Percentiles rank a stretch among this genome's conserved stretches.
These are phyloP conservation scores for Bunonema sp. DNA, from an alignment of 2,888 invertebrate species.

Conservation along the genomic window DNA sequence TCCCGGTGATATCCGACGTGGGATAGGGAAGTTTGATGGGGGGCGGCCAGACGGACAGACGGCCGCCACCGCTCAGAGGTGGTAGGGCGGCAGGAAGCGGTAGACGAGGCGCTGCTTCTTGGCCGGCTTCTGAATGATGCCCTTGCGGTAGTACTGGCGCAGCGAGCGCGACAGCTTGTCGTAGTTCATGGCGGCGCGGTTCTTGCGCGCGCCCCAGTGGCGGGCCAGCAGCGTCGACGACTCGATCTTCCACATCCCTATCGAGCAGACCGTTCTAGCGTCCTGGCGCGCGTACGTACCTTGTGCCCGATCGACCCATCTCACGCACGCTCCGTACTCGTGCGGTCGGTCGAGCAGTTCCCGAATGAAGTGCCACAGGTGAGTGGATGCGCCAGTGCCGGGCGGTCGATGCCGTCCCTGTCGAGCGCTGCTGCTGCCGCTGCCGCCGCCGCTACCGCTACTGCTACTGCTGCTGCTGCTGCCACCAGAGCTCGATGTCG, in stretches of 20 bases:
- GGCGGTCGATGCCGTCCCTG: conserved; percentile 3
- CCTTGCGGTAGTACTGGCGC: conserved; percentile 95
- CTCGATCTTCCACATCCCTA: conserved; percentile 81
- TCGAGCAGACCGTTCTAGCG: no score
- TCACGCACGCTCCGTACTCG: conserved; percentile 76
- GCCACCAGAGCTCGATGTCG: no score
- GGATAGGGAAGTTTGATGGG: no score
- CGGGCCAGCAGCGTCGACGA: conserved; percentile 91
- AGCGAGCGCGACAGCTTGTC: conserved; percentile 93
- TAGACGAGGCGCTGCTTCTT: conserved; percentile 91
- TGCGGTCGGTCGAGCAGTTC: conserved; percentile 77
- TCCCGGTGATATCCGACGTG: no score
- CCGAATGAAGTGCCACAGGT: conserved; percentile 94
- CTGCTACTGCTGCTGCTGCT: no score
- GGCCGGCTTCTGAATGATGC: conserved; percentile 97
- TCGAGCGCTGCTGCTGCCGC: background rate
- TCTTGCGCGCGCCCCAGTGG: conserved; percentile 92
- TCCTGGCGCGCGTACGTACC: no score
- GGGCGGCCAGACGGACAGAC: no score
- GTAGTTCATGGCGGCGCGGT: conserved; percentile 97
- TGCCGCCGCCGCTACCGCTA: background rate
- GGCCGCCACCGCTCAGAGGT: conserved; percentile 12
- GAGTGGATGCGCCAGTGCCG: conserved; percentile 63
- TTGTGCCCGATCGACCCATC: conserved; percentile 82
- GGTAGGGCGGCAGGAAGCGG: conserved; percentile 59